Conservation (phyloP, 2,888 invertebrate species). For the Busseola fusca region DNA sequence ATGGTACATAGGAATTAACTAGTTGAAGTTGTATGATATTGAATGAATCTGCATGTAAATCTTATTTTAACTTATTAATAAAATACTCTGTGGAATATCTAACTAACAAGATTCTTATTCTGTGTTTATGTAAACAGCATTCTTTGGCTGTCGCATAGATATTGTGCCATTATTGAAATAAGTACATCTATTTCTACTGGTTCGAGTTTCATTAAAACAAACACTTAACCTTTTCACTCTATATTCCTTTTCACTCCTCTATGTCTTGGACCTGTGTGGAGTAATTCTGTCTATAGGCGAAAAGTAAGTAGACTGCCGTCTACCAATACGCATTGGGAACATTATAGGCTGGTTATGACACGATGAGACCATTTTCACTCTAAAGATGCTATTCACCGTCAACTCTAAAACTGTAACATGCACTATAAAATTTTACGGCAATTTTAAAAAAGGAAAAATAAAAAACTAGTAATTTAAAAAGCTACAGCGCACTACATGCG, state of each 20-base stretch:
- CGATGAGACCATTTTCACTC: not conserved
- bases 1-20: no score
- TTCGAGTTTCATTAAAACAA: not conserved
- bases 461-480: slow-evolving; percentile 25
- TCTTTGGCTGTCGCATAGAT: no score
- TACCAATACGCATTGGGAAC: no score
- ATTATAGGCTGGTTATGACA: no score
- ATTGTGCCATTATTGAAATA: no score
- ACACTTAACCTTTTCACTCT: not conserved
- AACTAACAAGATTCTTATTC: no score
- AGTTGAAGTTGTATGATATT: not conserved
- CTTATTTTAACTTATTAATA: not conserved
- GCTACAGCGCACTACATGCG: slow-evolving; percentile 36
- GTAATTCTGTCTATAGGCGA: not conserved
- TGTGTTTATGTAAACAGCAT: no score
- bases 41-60: not conserved
- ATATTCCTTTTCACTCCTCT: no score
- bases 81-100: no score
- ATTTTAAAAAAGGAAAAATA: not conserved
- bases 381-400: not conserved
- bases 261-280: not conserved
- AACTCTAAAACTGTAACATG: not conserved
- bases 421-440: slow-evolving; percentile 5
- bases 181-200: no score
- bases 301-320: no score